These are phyloP conservation scores for Cyrtorhinus lividipennis DNA, from an alignment of 1,140 invertebrate genomes.

Conservation along the genomic window DNA sequence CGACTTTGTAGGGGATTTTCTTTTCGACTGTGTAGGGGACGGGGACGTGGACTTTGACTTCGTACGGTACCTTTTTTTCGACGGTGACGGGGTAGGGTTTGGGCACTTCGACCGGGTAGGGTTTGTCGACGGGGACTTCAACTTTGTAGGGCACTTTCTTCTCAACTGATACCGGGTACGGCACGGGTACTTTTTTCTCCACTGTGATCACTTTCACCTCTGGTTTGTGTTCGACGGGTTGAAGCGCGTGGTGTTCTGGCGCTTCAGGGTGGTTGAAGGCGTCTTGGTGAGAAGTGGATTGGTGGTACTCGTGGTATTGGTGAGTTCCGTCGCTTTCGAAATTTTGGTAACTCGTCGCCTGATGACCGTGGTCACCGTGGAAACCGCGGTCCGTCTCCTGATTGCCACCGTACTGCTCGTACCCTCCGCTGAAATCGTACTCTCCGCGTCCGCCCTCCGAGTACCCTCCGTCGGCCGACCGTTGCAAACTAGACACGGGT, in stretches of 20 bases:
- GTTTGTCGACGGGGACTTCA: conserved; percentile 50
- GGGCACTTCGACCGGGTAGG: conserved; percentile 35
- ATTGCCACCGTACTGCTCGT: neutral
- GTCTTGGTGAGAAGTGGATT: neutral
- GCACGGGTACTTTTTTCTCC: conserved; percentile 30
- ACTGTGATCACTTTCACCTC: conserved; percentile 25
- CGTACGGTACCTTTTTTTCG: conserved; percentile 36
- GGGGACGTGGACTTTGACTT: conserved; percentile 12
- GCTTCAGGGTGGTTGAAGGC: neutral
- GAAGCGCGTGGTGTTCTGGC: neutral
- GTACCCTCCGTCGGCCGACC: neutral
- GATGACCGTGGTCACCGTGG: conserved; percentile 12
- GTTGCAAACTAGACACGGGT: no score
- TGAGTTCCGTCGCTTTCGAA: neutral
- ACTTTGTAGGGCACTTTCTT: conserved; percentile 48
- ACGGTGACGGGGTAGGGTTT: conserved; percentile 45
- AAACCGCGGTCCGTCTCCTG: neutral
- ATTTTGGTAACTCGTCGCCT: neutral
- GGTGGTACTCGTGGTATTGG: neutral
- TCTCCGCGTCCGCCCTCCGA: neutral
- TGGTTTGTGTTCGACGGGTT: neutral
- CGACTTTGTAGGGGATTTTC: conserved; percentile 26
- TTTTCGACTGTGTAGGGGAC: conserved; percentile 18
- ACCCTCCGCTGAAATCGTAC: neutral
- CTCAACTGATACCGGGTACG: conserved; percentile 30